phyloP scores from a whole-genome alignment of 2,797 vertebrate species.

The Denticeps clupeoides region DNA sequence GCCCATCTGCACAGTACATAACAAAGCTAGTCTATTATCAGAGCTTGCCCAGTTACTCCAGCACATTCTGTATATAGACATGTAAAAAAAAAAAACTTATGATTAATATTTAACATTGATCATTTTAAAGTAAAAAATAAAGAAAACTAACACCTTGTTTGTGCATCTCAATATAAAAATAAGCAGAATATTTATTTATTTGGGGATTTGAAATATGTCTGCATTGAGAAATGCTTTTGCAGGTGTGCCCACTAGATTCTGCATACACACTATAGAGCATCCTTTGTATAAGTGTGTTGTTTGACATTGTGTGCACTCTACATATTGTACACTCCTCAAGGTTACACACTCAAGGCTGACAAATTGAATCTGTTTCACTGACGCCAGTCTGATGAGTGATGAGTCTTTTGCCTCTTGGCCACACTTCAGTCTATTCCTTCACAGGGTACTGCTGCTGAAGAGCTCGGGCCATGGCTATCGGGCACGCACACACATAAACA shows the following conservation, averaged over 20 bases:
- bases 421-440: conserved; percentile 21
- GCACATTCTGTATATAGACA: conserved; percentile 9
- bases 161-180: too few relatives aligned
- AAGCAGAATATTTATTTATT: too few relatives aligned
- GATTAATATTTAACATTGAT: neutral
- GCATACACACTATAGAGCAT: conserved; percentile 34
- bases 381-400: conserved; percentile 43
- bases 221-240: too few relatives aligned
- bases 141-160: too few relatives aligned
- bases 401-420: conserved; percentile 43
- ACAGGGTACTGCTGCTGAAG: conserved; percentile 25
- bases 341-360: conserved; percentile 42
- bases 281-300: conserved; percentile 20
- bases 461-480: conserved; percentile 16
- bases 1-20: neutral
- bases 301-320: conserved; percentile 10
- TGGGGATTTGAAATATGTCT: too few relatives aligned
- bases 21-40: neutral
- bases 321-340: too few relatives aligned
- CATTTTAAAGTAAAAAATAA: conserved; percentile 5
- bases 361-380: conserved; percentile 48
- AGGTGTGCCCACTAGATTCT: neutral
- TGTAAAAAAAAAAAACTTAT: conserved; percentile 1
- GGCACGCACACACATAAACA: too few relatives aligned
- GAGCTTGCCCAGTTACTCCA: neutral